phyloP scores from a whole-genome alignment of 2,113 vertebrate species.

The Mobula birostris region DNA sequence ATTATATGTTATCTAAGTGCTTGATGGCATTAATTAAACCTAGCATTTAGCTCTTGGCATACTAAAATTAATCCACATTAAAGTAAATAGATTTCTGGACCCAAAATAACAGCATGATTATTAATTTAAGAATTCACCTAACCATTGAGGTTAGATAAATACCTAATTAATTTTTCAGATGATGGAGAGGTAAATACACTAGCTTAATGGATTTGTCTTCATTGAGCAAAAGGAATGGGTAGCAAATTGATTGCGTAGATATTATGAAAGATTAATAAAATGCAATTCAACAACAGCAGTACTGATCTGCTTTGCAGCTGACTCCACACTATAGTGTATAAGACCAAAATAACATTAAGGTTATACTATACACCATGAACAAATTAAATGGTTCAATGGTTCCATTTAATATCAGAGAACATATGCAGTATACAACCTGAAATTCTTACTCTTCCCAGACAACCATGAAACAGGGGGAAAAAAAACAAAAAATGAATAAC shows the following conservation, averaged over 20 bases:
- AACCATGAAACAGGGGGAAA: too few relatives aligned
- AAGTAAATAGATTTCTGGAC: neutral
- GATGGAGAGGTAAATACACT: neutral
- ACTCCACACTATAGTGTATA: neutral
- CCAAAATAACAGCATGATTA: constrained; percentile 20
- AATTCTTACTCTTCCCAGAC: too few relatives aligned
- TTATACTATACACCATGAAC: too few relatives aligned
- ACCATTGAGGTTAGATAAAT: constrained; percentile 26
- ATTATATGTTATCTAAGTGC: neutral
- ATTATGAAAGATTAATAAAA: neutral
- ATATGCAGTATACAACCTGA: too few relatives aligned
- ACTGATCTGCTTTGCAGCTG: neutral
- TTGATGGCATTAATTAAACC: neutral
- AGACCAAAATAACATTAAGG: neutral
- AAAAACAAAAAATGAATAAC: too few relatives aligned
- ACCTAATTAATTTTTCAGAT: constrained; percentile 44
- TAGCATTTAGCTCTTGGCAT: neutral
- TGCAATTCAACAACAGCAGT: neutral
- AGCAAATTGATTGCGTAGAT: neutral
- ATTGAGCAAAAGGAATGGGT: neutral
- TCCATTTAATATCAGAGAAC: too few relatives aligned
- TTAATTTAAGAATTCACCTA: constrained; percentile 45
- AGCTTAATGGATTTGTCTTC: constrained; percentile 35
- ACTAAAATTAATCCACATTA: neutral
- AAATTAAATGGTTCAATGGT: too few relatives aligned